Evolutionary conservation across 2,113 vertebrate species (phyloP).

Genomic region (Tyrannus savana): DNA sequence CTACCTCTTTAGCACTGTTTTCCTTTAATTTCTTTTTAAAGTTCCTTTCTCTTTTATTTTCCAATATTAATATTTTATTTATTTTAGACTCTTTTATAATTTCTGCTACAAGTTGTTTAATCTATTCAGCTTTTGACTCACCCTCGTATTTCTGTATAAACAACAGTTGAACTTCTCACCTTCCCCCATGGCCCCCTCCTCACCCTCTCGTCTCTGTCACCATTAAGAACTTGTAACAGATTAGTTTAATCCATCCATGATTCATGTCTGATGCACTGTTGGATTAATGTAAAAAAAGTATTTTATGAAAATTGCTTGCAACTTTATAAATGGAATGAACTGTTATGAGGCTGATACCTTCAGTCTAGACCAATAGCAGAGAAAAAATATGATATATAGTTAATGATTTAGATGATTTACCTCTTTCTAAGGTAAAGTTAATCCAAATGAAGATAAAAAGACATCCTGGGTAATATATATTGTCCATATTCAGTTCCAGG

Average conservation of each 20-base stretch:
- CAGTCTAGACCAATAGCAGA: not conserved
- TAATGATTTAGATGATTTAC: not conserved
- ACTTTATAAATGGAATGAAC: not conserved
- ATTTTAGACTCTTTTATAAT: not conserved
- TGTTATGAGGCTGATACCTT: conserved; percentile 5
- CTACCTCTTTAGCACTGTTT: not conserved
- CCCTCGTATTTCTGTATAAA: not conserved
- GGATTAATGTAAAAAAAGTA: conserved; percentile 33
- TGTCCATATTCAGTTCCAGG: not conserved
- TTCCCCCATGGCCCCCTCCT: not conserved
- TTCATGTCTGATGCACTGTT: not conserved
- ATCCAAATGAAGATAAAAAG: conserved; percentile 5
- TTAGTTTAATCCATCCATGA: conserved; percentile 51
- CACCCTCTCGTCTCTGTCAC: not conserved
- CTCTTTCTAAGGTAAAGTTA: not conserved
- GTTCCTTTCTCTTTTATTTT: not conserved
- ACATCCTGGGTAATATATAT: not conserved
- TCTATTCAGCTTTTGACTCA: not conserved
- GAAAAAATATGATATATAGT: not conserved
- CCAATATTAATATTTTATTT: not conserved
- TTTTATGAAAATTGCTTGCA: conserved; percentile 29
- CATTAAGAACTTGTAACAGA: conserved; percentile 23
- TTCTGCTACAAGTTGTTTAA: not conserved
- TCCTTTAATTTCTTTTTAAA: not conserved
- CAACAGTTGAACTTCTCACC: not conserved